phyloP scores from a whole-genome alignment of 2,888 invertebrate species.

The Eilema griseolum region DNA sequence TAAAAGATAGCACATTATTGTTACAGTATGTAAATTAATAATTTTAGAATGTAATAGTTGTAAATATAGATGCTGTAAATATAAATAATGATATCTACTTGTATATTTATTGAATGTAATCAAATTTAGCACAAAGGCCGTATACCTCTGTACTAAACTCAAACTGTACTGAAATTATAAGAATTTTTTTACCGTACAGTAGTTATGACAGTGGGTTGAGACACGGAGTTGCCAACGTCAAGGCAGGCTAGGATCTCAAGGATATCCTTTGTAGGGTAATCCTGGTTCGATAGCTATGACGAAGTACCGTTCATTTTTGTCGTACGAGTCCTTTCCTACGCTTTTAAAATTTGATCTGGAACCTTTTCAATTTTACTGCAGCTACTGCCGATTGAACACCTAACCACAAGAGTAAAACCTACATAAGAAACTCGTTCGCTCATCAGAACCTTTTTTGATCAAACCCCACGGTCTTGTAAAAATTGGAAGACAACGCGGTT shows the following conservation, averaged over 20 bases:
- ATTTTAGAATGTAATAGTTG: constrained; percentile 22
- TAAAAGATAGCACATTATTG: neutral
- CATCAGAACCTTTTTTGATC: neutral
- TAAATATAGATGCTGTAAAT: constrained; percentile 27
- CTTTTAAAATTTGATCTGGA: neutral
- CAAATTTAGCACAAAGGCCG: neutral
- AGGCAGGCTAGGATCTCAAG: neutral
- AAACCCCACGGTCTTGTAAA: no score
- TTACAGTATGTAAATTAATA: neutral
- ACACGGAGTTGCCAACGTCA: neutral
- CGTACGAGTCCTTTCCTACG: neutral
- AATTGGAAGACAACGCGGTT: no score
- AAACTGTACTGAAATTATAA: no score
- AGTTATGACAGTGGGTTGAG: no score
- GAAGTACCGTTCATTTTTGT: neutral
- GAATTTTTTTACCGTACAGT: neutral
- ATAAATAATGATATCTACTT: neutral
- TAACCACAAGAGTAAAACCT: neutral
- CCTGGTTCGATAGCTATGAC: neutral
- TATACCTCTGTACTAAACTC: no score
- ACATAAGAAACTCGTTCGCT: no score
- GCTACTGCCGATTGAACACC: neutral
- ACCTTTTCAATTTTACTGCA: neutral
- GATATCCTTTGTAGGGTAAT: neutral
- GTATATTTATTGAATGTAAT: neutral